A percentile compares a stretch with the other conserved stretches of the same genome.
phyloP scores from a whole-genome alignment of 1,140 invertebrate species.

The Tetramorium parvispinum region DNA sequence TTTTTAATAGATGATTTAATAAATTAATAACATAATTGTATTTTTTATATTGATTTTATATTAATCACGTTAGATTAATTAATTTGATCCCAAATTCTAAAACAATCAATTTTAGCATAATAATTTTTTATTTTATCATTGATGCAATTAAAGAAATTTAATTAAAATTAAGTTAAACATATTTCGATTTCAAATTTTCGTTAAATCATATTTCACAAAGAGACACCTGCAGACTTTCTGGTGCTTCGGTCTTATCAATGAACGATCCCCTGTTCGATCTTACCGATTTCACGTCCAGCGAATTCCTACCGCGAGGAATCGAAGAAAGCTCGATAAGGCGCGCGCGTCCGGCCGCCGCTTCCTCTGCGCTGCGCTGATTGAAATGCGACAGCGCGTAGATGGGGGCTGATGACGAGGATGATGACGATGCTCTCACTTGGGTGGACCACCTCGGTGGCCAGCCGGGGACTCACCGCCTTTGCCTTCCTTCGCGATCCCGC shows the following conservation, averaged over 20 bases:
- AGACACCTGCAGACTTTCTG: not conserved
- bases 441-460: constrained; percentile 52
- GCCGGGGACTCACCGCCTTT: constrained; percentile 43
- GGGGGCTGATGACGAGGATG: constrained; percentile 47
- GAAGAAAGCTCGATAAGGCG: constrained; percentile 41
- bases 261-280: constrained; percentile 18
- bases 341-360: constrained; percentile 43
- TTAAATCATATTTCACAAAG: not conserved
- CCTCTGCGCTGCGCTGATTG: constrained; percentile 46
- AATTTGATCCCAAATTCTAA: not conserved
- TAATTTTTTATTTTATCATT: not conserved
- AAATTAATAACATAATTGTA: not conserved
- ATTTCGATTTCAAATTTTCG: not conserved
- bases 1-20: not conserved
- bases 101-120: not conserved
- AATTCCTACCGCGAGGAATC: constrained; percentile 13
- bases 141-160: not conserved
- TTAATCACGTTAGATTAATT: not conserved
- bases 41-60: not conserved
- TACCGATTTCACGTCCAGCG: constrained; percentile 38
- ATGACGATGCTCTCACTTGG: constrained; percentile 43
- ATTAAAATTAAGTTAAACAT: not conserved
- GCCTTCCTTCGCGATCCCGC: constrained; percentile 25
- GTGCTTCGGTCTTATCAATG: not conserved
- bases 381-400: constrained; percentile 56